phyloP scores from a whole-genome alignment of 2,888 invertebrate species.

The Watsonalla cultraria region DNA sequence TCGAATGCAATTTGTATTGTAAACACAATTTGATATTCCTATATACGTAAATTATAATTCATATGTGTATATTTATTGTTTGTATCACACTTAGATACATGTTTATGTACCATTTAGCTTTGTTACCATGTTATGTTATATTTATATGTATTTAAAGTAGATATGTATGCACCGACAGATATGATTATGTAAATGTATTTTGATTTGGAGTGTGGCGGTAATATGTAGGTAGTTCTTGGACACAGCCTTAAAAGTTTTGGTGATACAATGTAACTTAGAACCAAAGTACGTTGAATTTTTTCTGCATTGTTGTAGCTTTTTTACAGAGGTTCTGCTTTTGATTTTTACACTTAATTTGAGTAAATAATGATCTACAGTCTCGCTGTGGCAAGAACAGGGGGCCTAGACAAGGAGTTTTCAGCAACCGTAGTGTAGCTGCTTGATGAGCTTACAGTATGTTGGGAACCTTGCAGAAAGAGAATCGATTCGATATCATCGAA shows the following conservation, averaged over 20 bases:
- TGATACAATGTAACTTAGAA: conserved; percentile 1
- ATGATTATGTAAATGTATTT: conserved; percentile 24
- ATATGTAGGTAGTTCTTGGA: conserved; percentile 47
- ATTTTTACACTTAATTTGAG: conserved; percentile 2
- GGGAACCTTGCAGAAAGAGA: neutral
- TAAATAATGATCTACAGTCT: conserved; percentile 19
- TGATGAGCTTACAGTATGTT: no score
- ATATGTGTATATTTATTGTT: conserved; percentile 19
- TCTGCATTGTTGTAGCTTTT: conserved; percentile 17
- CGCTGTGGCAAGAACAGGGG: conserved; percentile 57
- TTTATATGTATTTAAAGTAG: conserved; percentile 19
- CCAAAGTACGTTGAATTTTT: conserved; percentile 4
- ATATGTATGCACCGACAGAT: conserved; percentile 21
- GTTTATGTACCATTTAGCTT: conserved; percentile 13
- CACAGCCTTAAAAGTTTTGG: conserved; percentile 31
- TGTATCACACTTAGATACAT: conserved; percentile 16
- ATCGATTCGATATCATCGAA: neutral
- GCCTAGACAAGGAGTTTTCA: neutral
- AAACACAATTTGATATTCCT: neutral
- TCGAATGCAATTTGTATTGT: neutral
- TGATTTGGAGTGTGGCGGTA: conserved; percentile 34
- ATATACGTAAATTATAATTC: conserved; percentile 16
- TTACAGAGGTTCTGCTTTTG: conserved; percentile 5
- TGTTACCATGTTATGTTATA: conserved; percentile 30
- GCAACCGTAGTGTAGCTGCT: neutral